phyloP scores from a whole-genome alignment of 2,797 vertebrate species.

The Tragopan temminckii region DNA sequence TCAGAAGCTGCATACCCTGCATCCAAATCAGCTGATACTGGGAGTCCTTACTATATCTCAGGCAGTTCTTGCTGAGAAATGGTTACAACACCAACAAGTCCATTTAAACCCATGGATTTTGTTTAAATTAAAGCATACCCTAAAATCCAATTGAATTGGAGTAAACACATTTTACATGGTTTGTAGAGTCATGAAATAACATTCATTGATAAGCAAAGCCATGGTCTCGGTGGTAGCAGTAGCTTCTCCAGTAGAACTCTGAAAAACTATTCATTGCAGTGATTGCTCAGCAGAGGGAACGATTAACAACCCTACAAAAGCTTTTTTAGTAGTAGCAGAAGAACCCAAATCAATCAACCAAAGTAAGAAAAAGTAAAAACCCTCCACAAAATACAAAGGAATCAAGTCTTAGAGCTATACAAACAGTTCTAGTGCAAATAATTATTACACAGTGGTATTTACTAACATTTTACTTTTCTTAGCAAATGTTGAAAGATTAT shows the following conservation, averaged over 20 bases:
- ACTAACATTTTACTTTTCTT: not conserved
- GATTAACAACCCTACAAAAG: not conserved
- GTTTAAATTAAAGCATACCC: not conserved
- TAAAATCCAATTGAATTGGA: not conserved
- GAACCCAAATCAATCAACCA: not conserved
- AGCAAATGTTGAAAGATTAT: not conserved
- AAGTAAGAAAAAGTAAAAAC: not conserved
- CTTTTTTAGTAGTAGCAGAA: not conserved
- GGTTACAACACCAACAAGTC: not conserved
- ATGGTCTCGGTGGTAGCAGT: fast-evolving
- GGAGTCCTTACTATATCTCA: not conserved
- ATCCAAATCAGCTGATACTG: not conserved
- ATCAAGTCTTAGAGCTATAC: not conserved
- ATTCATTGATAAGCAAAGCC: not conserved
- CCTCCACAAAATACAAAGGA: not conserved
- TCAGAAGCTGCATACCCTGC: not conserved
- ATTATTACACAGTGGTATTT: not conserved
- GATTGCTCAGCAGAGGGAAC: not conserved
- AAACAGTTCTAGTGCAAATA: not conserved
- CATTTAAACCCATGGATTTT: not conserved
- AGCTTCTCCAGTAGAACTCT: not conserved
- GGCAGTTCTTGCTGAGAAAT: not conserved
- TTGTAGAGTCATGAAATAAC: not conserved
- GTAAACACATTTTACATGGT: not conserved
- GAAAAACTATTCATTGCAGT: not conserved